Evolutionary conservation across 2,888 invertebrate species (phyloP).

Genomic region (Belgica antarctica): DNA sequence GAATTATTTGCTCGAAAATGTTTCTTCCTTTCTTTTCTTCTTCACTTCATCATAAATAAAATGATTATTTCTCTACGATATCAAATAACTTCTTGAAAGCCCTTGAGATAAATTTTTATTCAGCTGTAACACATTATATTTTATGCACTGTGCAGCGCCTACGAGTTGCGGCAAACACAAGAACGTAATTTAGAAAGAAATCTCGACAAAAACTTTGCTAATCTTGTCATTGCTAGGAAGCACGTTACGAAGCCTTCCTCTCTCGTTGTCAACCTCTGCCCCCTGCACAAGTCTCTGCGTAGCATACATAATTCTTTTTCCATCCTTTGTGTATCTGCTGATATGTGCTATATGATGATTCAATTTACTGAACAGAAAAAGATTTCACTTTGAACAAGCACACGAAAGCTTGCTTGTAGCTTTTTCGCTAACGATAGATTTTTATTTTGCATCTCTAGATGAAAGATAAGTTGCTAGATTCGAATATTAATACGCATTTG

Average conservation of each 20-base stretch:
- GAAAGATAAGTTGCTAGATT: slow-evolving; percentile 6
- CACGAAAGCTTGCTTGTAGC: not conserved
- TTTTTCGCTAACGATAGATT: not conserved
- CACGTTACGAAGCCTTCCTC: too few relatives aligned
- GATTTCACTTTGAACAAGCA: not conserved
- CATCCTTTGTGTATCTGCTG: slow-evolving; percentile 10
- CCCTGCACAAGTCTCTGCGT: too few relatives aligned
- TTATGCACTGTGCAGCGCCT: too few relatives aligned
- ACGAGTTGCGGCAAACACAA: too few relatives aligned
- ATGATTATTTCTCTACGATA: slow-evolving; percentile 32
- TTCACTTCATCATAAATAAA: slow-evolving; percentile 32
- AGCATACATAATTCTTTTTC: slow-evolving; percentile 28
- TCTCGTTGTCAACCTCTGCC: too few relatives aligned
- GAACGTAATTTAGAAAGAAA: too few relatives aligned
- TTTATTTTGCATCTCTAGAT: slow-evolving; percentile 9
- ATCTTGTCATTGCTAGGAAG: too few relatives aligned
- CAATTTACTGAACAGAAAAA: slow-evolving; percentile 15
- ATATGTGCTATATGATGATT: slow-evolving; percentile 27
- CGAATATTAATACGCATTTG: not conserved
- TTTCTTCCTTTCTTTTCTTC: not conserved
- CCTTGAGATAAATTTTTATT: slow-evolving; percentile 23
- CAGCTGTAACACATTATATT: slow-evolving; percentile 24
- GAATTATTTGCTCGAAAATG: slow-evolving; percentile 29
- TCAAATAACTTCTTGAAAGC: slow-evolving; percentile 21
- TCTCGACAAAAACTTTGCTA: too few relatives aligned